phyloP scores from a whole-genome alignment of 2,113 vertebrate genomes.

The human region DNA sequence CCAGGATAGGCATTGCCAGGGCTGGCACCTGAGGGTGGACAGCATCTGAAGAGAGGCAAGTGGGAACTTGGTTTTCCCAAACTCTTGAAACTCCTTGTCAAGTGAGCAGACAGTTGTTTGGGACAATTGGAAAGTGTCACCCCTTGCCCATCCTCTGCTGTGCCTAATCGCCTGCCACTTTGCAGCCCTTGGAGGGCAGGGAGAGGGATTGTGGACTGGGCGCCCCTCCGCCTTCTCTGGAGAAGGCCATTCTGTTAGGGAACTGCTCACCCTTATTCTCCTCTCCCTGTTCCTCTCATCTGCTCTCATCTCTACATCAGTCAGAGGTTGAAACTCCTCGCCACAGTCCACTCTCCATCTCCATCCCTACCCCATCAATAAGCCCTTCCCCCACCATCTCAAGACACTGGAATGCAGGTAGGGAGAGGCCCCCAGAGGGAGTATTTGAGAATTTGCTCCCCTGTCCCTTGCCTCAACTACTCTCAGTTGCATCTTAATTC shows the following conservation, averaged over 20 bases:
- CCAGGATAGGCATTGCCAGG: background rate
- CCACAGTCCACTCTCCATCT: background rate
- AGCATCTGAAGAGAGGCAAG: background rate
- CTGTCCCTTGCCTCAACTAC: background rate
- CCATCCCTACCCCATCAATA: background rate
- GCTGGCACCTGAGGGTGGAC: background rate
- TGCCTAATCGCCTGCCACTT: background rate
- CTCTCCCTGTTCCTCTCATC: background rate
- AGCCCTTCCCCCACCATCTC: background rate
- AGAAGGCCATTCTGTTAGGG: background rate
- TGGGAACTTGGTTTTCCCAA: background rate
- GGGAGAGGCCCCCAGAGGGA: background rate
- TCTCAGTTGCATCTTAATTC: background rate
- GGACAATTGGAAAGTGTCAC: background rate
- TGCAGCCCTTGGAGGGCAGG: background rate
- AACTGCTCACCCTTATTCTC: background rate
- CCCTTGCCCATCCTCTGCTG: background rate
- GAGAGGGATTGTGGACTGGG: background rate
- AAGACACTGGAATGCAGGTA: background rate
- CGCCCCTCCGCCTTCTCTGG: background rate
- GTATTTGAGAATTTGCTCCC: background rate
- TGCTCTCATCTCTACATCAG: background rate
- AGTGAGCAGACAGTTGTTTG: background rate
- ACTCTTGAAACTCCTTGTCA: constrained; percentile 20
- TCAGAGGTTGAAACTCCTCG: background rate